Base-by-base conservation (phyloP, 2,888 invertebrate genomes). In the Chrysolina oricalcia region DNA sequence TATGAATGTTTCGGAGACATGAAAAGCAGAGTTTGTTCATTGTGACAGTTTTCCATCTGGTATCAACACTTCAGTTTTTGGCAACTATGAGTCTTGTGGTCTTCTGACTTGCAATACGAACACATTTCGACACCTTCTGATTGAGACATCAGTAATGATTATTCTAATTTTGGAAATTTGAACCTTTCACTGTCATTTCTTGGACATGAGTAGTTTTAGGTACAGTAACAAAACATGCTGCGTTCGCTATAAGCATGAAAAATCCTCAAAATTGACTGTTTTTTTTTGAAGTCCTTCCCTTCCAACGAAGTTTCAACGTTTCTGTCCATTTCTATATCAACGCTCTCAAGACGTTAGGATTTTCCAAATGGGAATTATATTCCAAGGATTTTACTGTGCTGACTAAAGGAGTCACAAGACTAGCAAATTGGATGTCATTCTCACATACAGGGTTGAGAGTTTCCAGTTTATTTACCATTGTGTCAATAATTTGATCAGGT, bases 1-100 rank as follows among this genome's bases (percentile, higher is more conserved):
- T n/a, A n/a, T n/a, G n/a, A n/a, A n/a, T n/a, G n/a, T 50, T 50
- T n/a, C n/a, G 48, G 9, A n/a, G n/a, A n/a, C n/a, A n/a, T n/a
- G n/a, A n/a, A n/a, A n/a, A n/a, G n/a, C n/a, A n/a, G n/a, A n/a
- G n/a, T 5, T 9, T 17, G n/a, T 15, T 1, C 15, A 9, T 50
- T 50, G 40, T 50, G n/a, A 15, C 19, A n/a, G n/a, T 50, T 50
- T 50, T 50, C 17, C 48, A 50, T n/a, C 48, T 17, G n/a, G 48
- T 50, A 9, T 19, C 8, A 9, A 50, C 5, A n/a, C 6, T 50
- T 8, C 19, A 50, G 6, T 0, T 50, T 50, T 9, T 50, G n/a
- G 9, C 50, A 50, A 50, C 6, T n/a, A 50, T 50, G 4, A 2
- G n/a, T 50, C 17, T 50, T 17, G n/a, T 50, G 50, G 4, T 17